A percentile compares a stretch with the other conserved stretches of the same genome.
phyloP scores from a whole-genome alignment of 2,888 invertebrate species.

The Drosophila fulvimacula region DNA sequence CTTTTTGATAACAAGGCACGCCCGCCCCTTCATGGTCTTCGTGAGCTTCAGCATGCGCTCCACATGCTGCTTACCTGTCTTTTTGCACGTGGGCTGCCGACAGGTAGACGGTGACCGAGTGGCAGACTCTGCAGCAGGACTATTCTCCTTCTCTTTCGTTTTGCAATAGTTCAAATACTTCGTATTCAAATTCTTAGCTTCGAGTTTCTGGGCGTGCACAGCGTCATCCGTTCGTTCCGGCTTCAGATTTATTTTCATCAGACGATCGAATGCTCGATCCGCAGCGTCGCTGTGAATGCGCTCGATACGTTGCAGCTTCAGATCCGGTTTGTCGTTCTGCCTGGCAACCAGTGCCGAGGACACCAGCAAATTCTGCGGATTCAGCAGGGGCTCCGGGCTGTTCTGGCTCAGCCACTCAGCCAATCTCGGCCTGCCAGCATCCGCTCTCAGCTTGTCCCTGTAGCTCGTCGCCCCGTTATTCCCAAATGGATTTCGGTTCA shows the following conservation, averaged over 20 bases:
- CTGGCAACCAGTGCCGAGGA: background rate
- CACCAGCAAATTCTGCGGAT: background rate
- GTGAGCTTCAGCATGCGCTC: constrained; percentile 8
- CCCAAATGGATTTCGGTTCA: constrained; percentile 10
- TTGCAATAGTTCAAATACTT: constrained; percentile 1
- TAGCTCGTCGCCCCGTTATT: background rate
- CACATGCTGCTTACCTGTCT: background rate
- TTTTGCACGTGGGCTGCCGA: background rate
- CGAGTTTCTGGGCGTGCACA: background rate
- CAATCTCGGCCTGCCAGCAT: background rate
- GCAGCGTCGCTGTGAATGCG: constrained; percentile 25
- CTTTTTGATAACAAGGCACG: constrained; percentile 39
- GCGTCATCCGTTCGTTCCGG: background rate
- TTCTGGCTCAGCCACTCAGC: constrained; percentile 7
- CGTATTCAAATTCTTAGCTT: background rate
- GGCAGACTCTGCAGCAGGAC: too few species aligned
- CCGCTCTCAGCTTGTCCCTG: background rate
- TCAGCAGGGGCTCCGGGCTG: background rate
- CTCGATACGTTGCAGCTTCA: constrained; percentile 17
- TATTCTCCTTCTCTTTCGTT: background rate
- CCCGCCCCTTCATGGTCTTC: constrained; percentile 39
- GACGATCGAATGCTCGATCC: constrained; percentile 35
- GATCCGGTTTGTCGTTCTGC: background rate
- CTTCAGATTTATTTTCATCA: constrained; percentile 24
- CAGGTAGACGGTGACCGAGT: background rate